Percentiles rank a stretch among this genome's conserved stretches.
These are phyloP conservation scores for Myiotriccus ornatus DNA, from an alignment of 2,797 vertebrate species.

Conservation along the genomic window DNA sequence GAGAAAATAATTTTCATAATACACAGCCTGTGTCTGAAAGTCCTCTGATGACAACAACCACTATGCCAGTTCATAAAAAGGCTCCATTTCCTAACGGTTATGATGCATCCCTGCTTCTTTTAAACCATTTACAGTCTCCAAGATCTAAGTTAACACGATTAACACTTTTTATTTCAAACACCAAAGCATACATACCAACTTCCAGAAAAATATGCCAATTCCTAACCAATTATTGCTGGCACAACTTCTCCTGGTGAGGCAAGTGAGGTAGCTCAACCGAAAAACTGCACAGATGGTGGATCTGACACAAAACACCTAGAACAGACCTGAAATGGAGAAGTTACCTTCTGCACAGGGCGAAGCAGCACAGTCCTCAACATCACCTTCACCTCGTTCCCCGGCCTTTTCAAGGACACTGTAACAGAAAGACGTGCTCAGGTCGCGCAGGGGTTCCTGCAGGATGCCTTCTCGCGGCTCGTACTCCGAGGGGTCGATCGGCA, in stretches of 20 bases:
- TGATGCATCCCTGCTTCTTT: background rate
- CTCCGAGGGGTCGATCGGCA: background rate
- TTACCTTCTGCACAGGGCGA: constrained; percentile 80
- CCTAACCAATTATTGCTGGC: background rate
- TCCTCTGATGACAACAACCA: background rate
- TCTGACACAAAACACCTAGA: background rate
- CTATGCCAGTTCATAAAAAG: background rate
- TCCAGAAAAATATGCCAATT: background rate
- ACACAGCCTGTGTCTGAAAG: background rate
- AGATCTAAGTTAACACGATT: background rate
- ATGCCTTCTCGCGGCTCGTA: fast-evolving
- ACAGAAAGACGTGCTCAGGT: background rate
- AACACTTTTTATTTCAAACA: background rate
- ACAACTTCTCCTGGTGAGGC: background rate
- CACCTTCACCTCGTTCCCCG: constrained; percentile 4
- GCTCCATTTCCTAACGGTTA: background rate
- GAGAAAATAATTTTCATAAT: background rate
- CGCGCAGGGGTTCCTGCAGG: fast-evolving
- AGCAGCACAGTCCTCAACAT: constrained; percentile 69
- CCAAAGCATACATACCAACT: background rate
- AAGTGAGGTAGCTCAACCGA: background rate
- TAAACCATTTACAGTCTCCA: background rate
- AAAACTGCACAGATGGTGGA: background rate
- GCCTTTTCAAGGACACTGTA: constrained; percentile 54
- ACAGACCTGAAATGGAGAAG: background rate